Percentiles rank a stretch among this genome's conserved stretches.
phyloP scores from a whole-genome alignment of 2,888 invertebrate genomes.

The Aphrophora alni region DNA sequence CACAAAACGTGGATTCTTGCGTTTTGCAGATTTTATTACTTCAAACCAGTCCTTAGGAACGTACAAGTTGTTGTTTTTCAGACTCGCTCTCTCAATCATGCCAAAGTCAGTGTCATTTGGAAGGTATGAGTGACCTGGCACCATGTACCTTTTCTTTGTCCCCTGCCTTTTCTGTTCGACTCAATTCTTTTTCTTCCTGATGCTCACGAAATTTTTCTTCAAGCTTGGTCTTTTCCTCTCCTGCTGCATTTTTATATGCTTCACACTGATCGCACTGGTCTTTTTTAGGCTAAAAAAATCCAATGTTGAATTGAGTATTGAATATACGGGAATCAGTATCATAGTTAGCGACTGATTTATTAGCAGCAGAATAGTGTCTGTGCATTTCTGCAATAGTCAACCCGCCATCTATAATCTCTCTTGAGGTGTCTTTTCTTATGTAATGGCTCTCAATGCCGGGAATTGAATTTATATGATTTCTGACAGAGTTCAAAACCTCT shows the following conservation, averaged over 20 bases:
- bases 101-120: too few relatives aligned
- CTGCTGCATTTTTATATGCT: constrained; percentile 49
- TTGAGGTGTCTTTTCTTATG: constrained; percentile 48
- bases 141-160: constrained; percentile 51
- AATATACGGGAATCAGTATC: constrained; percentile 51
- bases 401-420: constrained; percentile 52
- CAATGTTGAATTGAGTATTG: constrained; percentile 52
- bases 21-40: too few relatives aligned
- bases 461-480: constrained; percentile 52
- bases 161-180: constrained; percentile 47
- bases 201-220: constrained; percentile 47
- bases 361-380: constrained; percentile 49
- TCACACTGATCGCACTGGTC: constrained; percentile 52
- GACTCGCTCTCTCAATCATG: too few relatives aligned
- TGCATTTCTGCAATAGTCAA: constrained; percentile 50
- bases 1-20: too few relatives aligned
- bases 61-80: too few relatives aligned
- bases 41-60: too few relatives aligned
- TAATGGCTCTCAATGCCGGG: constrained; percentile 53
- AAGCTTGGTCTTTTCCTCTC: constrained; percentile 45
- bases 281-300: constrained; percentile 51
- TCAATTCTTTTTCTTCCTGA: constrained; percentile 41
- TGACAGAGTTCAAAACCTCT: constrained; percentile 49
- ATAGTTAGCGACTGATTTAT: constrained; percentile 50
- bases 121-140: too few relatives aligned